Evolutionary conservation across 2,113 vertebrate species (phyloP).

Genomic region (Myodes glareolus): DNA sequence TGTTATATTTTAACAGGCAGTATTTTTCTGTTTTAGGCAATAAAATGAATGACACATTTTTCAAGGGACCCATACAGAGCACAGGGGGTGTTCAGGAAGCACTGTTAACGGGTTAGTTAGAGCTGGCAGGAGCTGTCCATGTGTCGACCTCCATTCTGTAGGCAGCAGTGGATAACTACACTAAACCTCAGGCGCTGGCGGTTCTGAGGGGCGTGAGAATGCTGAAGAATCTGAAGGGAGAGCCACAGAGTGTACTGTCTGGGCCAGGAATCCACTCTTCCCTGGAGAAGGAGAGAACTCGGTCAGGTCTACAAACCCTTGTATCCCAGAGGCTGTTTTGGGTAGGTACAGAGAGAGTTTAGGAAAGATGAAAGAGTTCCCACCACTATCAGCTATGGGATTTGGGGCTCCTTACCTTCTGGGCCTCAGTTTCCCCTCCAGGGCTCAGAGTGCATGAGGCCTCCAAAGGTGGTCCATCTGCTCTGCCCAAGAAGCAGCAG

Average conservation of each 20-base stretch:
- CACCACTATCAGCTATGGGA: too few relatives aligned
- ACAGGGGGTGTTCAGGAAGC: not conserved
- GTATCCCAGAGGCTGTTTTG: not conserved
- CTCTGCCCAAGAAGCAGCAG: too few relatives aligned
- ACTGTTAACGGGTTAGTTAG: not conserved
- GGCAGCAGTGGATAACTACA: slow-evolving; percentile 38
- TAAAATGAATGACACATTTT: not conserved
- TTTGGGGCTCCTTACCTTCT: too few relatives aligned
- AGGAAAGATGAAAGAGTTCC: not conserved
- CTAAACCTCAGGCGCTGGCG: not conserved
- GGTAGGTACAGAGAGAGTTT: not conserved
- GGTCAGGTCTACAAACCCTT: not conserved
- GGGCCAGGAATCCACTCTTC: not conserved
- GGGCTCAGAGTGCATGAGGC: too few relatives aligned
- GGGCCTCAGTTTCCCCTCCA: too few relatives aligned
- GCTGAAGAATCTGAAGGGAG: not conserved
- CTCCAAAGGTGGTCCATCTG: too few relatives aligned
- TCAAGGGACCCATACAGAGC: not conserved
- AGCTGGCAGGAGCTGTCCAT: not conserved
- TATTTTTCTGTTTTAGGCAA: not conserved
- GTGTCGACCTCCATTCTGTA: not conserved
- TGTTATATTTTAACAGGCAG: not conserved
- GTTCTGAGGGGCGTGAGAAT: too few relatives aligned
- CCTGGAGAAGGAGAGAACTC: not conserved
- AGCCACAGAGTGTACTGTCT: not conserved